Conservation (phyloP, 2,888 invertebrate species). For the Dorcus hopei region DNA sequence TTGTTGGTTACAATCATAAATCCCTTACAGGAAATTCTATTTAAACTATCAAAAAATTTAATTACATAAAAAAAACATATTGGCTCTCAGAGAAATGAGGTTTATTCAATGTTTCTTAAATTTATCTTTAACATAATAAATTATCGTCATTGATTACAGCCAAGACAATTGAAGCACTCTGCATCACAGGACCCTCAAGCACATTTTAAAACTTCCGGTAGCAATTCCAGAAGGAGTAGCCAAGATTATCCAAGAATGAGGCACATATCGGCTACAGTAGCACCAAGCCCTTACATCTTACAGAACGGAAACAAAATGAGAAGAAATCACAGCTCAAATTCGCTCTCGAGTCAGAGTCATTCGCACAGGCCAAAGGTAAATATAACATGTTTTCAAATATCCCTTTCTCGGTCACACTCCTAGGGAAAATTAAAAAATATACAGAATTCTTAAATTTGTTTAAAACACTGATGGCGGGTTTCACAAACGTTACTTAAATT, state of each 20-base stretch:
- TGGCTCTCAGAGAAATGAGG: too few relatives aligned
- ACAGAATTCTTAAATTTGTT: too few relatives aligned
- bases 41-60: too few relatives aligned
- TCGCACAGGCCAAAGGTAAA: conserved; percentile 2
- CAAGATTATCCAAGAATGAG: conserved; percentile 9
- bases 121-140: too few relatives aligned
- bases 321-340: conserved; percentile 5
- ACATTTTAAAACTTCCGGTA: not conserved
- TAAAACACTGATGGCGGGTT: too few relatives aligned
- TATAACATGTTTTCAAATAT: not conserved
- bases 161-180: conserved; percentile 3
- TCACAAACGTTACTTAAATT: too few relatives aligned
- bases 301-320: conserved; percentile 1
- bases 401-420: too few relatives aligned
- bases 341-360: conserved; percentile 1
- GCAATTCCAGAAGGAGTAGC: not conserved
- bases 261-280: conserved; percentile 11
- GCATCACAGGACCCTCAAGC: conserved; percentile 12
- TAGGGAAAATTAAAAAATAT: too few relatives aligned
- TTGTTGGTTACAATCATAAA: too few relatives aligned
- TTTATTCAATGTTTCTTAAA: too few relatives aligned
- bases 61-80: too few relatives aligned
- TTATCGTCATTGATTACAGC: not conserved
- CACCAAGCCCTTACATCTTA: conserved; percentile 3
- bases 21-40: too few relatives aligned